Percentiles rank a stretch among this genome's conserved stretches.
Conservation (phyloP, 2,888 invertebrate species). For the Dolichomitus sp. region DNA sequence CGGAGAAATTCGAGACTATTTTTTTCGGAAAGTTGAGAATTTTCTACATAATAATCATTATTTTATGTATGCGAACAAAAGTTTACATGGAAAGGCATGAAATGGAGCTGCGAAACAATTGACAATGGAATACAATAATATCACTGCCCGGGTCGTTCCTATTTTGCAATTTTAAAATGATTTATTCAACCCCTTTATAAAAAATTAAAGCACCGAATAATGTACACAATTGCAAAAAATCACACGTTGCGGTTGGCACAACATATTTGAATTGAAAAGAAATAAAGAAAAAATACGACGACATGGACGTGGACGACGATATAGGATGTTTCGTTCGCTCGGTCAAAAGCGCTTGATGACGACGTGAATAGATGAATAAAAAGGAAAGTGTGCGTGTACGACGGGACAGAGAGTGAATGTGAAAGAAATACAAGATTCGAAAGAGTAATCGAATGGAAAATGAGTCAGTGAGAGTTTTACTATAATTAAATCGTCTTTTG, state of each 20-base stretch:
- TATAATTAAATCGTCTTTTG: background rate
- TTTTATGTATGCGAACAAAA: background rate
- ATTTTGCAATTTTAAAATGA: background rate
- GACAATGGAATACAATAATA: background rate
- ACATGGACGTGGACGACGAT: conserved; percentile 50
- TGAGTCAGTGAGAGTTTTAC: background rate
- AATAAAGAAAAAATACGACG: conserved; percentile 29
- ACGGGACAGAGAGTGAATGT: background rate
- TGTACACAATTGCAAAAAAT: background rate
- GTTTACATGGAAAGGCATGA: background rate
- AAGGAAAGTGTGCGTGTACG: conserved; percentile 38
- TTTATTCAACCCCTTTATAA: background rate
- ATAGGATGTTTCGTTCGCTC: conserved; percentile 67
- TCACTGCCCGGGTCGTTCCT: conserved; percentile 15
- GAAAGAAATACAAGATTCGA: background rate
- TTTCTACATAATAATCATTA: no score
- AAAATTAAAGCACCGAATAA: background rate
- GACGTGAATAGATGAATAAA: conserved; percentile 53
- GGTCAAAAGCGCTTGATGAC: conserved; percentile 67
- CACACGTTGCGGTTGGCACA: background rate
- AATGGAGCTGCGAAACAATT: conserved; percentile 23
- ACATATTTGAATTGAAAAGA: background rate
- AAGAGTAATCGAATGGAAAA: background rate
- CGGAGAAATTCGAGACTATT: no score
- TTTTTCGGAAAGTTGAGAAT: no score